Conservation (phyloP, 1,140 invertebrate species). For the Mactra quadrangularis region DNA sequence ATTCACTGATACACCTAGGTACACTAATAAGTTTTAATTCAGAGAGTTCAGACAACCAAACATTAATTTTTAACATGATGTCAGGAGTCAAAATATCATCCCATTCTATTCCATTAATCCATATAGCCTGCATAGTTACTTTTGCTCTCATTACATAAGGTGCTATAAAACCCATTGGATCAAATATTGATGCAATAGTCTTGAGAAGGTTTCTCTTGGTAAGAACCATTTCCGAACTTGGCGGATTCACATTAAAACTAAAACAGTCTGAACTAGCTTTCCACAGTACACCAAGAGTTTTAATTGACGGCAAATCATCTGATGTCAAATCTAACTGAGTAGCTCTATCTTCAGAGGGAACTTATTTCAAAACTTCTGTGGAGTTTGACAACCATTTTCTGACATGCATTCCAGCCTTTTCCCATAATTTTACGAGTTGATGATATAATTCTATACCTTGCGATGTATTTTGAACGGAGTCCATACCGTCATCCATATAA, state of each 20-base stretch:
- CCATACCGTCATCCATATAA: slow-evolving; percentile 39
- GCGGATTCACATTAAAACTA: not conserved
- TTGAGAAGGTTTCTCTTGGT: slow-evolving; percentile 44
- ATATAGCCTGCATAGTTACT: slow-evolving; percentile 30
- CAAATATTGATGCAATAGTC: slow-evolving; percentile 41
- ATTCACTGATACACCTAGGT: not conserved
- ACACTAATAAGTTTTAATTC: not conserved
- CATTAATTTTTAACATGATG: not conserved
- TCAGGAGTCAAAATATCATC: slow-evolving; percentile 8
- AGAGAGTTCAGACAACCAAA: slow-evolving; percentile 18
- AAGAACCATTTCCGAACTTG: not conserved
- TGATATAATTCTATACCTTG: slow-evolving; percentile 26
- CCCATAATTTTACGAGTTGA: slow-evolving; percentile 4
- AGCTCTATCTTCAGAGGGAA: slow-evolving; percentile 26
- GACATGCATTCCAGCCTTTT: slow-evolving; percentile 22
- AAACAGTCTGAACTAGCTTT: slow-evolving; percentile 53
- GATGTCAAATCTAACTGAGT: slow-evolving; percentile 10
- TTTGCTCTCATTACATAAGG: slow-evolving; percentile 37
- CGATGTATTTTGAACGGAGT: slow-evolving; percentile 1
- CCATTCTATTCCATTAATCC: slow-evolving; percentile 29
- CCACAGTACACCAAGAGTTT: slow-evolving; percentile 50
- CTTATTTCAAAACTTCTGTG: not conserved
- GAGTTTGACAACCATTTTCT: slow-evolving; percentile 47
- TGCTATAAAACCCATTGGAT: slow-evolving; percentile 23
- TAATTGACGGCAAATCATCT: slow-evolving; percentile 34